Evolutionary conservation across 92 coral and sea anemone species (phyloP), one percentile per base, ranked within the genome.

Genomic region (Palythoa caribaeorum): DNA sequence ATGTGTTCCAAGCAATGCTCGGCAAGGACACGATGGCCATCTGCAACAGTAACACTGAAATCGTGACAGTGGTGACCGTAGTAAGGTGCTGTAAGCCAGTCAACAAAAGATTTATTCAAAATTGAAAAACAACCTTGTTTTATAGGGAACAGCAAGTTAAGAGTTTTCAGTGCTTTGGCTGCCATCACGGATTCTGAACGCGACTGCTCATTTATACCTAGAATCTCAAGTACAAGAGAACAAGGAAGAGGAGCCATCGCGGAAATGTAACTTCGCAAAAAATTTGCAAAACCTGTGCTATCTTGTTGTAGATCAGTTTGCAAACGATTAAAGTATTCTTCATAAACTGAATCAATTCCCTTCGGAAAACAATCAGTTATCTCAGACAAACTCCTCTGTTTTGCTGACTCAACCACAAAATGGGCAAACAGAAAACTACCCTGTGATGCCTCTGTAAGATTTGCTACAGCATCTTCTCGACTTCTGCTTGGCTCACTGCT

Each of bases 21-120:
- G 28, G 74, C 74, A 40, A 69, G 74, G 16, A 69, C 74, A 21
- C 39, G 74, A 69, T 69, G 74, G 39, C 74, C 74, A 20, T 69
- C 40, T 69, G 39, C 74, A 12, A 69, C 40, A 35, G 37, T 35
- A 7, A 69, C 74, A 69, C 74, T 20, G 40, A 20, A 35, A 69
- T 69, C 74, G 14, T 69, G 74, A 10, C 72, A n/a, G 0, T 66
- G 35, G 35, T 66, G 60, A 14, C 14, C 14, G 60, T 53, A 53
- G 16, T 59, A 14, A 59, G 19, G 12, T 17, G 13, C 74, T 12
- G 37, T 69, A 5, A 76, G 16, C 80, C 80, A 76, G n/a, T 50
- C 80, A 76, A 14, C 60, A 19, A 76, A 35, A 14, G 80, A 76
- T 57, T 76, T 76, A 62, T 48, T 57, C 11, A 50, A 76, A 21